Evolutionary conservation across 2,888 invertebrate species (phyloP).

Genomic region (Stegophylla sp.): DNA sequence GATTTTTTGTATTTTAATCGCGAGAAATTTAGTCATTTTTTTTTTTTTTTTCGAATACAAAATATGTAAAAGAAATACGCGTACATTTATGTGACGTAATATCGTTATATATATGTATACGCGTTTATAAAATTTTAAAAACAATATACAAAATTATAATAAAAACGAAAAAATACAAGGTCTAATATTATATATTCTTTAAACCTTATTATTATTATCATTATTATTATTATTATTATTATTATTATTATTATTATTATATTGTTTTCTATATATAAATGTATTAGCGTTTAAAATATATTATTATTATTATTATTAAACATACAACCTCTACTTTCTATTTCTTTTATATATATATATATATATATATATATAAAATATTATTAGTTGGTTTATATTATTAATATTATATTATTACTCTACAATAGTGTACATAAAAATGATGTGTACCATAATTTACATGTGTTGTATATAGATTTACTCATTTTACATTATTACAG

Average conservation of each 20-base stretch:
- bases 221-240: constrained; percentile 33
- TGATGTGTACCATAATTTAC: constrained; percentile 50
- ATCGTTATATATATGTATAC: background rate
- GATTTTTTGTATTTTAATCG: constrained; percentile 33
- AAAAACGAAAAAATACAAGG: constrained; percentile 51
- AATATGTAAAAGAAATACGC: constrained; percentile 15
- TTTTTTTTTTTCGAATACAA: constrained; percentile 36
- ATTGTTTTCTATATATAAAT: constrained; percentile 49
- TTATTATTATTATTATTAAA: no score
- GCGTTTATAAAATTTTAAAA: constrained; percentile 8
- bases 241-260: constrained; percentile 29
- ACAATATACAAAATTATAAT: no score
- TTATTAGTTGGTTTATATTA: constrained; percentile 55
- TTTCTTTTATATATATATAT: constrained; percentile 53
- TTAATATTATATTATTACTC: constrained; percentile 24
- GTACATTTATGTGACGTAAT: constrained; percentile 17
- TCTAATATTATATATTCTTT: constrained; percentile 49
- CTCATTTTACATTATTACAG: constrained; percentile 56
- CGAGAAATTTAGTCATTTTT: constrained; percentile 43
- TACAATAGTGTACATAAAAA: constrained; percentile 34
- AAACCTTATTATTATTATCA: constrained; percentile 3
- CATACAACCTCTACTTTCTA: constrained; percentile 27
- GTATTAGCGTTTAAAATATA: constrained; percentile 38
- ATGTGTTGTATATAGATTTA: constrained; percentile 54
- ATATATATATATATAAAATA: constrained; percentile 58